Base-by-base conservation (phyloP, 1,140 invertebrate genomes). In the Drosophila sproati region DNA sequence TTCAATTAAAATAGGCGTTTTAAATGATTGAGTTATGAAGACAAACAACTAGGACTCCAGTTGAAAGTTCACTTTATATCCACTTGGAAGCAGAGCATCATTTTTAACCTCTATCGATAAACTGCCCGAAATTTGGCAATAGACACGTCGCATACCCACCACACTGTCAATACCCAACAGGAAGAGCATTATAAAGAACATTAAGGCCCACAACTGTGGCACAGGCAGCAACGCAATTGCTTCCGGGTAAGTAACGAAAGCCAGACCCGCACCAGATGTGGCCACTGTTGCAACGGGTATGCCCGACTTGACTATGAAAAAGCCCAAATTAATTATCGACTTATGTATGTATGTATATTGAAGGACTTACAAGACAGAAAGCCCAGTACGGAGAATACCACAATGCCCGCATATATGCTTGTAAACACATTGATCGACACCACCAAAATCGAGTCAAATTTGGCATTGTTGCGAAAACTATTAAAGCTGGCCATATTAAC, bases 101-200 rank as follows among this genome's bases (percentile, higher is more conserved):
- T 10, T 20, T 37, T 28, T 60, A 10, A 10, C 28, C 1, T 20
- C 1, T 20, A 20, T 20, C 20, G 20, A 20, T 20, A 20, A 20
- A 20, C 20, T 20, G 20, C 1, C 1, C 20, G 20, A 20, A 20
- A 20, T 20, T 20, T 20, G 20, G 20, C 1, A 20, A 20, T 20
- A 20, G 20, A 20, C 20, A 20, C 20, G 20, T 20, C 20, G 2
- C 10, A 56, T 51, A 77, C 76, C 37, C 93, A 98, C 98, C 93
- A 96, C 97, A 88, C 95, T 97, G 92, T 98, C 97, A 73, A 99
- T 95, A 37, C 98, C 98, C 5, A 99, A 94, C 59, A 98, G 95
- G 73, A 99, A 97, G 28, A 99, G 93, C 98, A 99, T 99, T 10
- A 97, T 92, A 92, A 99, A 99, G 93, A 99, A 99, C 2, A 98